Conservation (phyloP, 2,888 invertebrate species). For the Ptilodon capucinus region DNA sequence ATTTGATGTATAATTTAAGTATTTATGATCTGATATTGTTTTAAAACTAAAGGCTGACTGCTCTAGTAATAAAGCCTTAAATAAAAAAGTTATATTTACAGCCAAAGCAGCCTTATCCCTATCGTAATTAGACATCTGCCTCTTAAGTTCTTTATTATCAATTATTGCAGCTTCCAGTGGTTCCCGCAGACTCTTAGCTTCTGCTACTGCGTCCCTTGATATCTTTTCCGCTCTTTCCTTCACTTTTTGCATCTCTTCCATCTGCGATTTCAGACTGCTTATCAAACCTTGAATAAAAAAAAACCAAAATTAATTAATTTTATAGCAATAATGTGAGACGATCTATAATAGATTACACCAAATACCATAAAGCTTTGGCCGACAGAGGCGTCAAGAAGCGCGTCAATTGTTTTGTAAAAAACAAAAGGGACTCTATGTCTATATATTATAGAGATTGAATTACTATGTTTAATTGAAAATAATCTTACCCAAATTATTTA, state of each 20-base stretch:
- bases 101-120: slow-evolving; percentile 90
- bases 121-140: slow-evolving; percentile 92
- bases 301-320: not conserved
- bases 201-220: slow-evolving; percentile 85
- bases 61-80: not conserved
- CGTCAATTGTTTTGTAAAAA: too few relatives aligned
- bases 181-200: slow-evolving; percentile 88
- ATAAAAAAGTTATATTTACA: slow-evolving; percentile 67
- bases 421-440: too few relatives aligned
- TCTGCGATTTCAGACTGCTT: slow-evolving; percentile 89
- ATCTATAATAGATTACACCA: too few relatives aligned
- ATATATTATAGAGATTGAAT: too few relatives aligned
- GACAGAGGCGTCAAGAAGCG: too few relatives aligned
- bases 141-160: slow-evolving; percentile 87
- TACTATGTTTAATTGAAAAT: too few relatives aligned
- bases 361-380: too few relatives aligned
- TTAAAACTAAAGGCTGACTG: too few relatives aligned
- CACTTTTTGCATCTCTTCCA: slow-evolving; percentile 89
- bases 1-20: too few relatives aligned
- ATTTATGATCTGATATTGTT: too few relatives aligned
- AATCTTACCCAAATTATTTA: slow-evolving; percentile 93
- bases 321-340: too few relatives aligned
- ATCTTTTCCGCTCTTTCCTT: slow-evolving; percentile 90
- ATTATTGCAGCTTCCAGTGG: slow-evolving; percentile 88
- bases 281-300: slow-evolving; percentile 82